Evolutionary conservation across 1,140 invertebrate genomes (phyloP), one percentile per base, ranked within the genome.

Genomic region (Calephelis virginiensis): DNA sequence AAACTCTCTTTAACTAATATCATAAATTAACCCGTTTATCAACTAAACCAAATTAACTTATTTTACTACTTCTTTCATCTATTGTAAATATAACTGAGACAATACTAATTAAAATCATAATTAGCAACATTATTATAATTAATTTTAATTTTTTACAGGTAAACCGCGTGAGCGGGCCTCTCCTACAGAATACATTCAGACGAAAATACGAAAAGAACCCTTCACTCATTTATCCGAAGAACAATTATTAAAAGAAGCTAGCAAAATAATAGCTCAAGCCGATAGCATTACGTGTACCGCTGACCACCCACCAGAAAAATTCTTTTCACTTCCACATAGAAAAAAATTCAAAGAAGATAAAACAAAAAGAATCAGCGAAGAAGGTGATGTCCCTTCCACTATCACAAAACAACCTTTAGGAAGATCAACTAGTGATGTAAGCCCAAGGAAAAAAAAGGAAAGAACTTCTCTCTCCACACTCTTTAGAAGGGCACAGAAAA

Each of bases 211-310:
- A 78, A 94, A 94, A 74, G 94, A 95, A 85, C 93, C 94, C 62
- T 93, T 94, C 70, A 92, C 92, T 64, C 90, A 93, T 67, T 83
- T 93, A 10, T 94, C 94, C 62, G 93, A 94, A 80, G 89, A 94
- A 75, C 93, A 95, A 76, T 89, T 95, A 47, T 94, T 93, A 12
- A 92, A 94, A 77, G 95, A 96, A 86, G 94, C 95, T n/a, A 93
- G 94, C 56, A 92, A 92, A 74, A 94, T 96, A 10, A 90, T 95
- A 28, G 91, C 93, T 47, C 94, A 95, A 78, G 94, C 93, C 13
- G 92, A 93, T 75, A 94, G 93, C 77, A 91, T 95, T 63, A 92
- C 93, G 40, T 95, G 94, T 74, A 92, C 92, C 45, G 88, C 90
- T 69, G 90, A 92, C 69, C 78, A 91, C 75, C 82, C 86, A 12